A percentile compares a stretch with the other conserved stretches of the same genome.
phyloP scores from a whole-genome alignment of 1,140 invertebrate species.

The Melanaphis sacchari region DNA sequence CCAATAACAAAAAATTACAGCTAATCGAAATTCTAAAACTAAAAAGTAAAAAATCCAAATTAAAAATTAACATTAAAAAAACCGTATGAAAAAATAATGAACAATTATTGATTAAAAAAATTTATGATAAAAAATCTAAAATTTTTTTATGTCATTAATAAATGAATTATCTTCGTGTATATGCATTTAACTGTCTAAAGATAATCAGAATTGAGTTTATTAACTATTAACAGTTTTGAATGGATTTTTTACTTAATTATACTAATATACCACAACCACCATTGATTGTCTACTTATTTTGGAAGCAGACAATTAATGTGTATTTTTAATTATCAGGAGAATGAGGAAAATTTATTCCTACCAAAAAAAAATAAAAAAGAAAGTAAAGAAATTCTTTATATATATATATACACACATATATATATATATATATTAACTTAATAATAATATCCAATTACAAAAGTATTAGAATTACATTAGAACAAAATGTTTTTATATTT shows the following conservation, averaged over 20 bases:
- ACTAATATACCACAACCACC: conserved; percentile 10
- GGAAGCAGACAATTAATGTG: neutral
- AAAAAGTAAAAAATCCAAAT: conserved; percentile 51
- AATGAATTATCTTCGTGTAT: neutral
- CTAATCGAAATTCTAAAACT: conserved; percentile 41
- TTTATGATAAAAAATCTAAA: neutral
- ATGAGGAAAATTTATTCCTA: conserved; percentile 46
- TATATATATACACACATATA: neutral
- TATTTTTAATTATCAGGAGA: conserved; percentile 23
- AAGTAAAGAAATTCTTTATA: neutral
- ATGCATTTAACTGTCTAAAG: neutral
- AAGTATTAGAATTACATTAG: conserved; percentile 40
- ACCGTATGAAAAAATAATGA: neutral
- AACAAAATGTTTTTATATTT: conserved; percentile 18
- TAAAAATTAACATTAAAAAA: neutral
- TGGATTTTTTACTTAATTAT: conserved; percentile 38
- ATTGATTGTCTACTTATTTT: conserved; percentile 13
- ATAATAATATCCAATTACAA: conserved; percentile 35
- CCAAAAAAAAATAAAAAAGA: conserved; percentile 11
- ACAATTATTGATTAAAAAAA: neutral
- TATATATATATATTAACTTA: conserved; percentile 8
- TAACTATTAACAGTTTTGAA: neutral
- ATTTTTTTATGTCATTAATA: neutral
- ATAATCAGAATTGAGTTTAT: neutral
- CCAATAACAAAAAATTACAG: conserved; percentile 33